These are phyloP conservation scores for Sula dactylatra DNA, from an alignment of 2,113 vertebrate genomes.

Conservation along the genomic window DNA sequence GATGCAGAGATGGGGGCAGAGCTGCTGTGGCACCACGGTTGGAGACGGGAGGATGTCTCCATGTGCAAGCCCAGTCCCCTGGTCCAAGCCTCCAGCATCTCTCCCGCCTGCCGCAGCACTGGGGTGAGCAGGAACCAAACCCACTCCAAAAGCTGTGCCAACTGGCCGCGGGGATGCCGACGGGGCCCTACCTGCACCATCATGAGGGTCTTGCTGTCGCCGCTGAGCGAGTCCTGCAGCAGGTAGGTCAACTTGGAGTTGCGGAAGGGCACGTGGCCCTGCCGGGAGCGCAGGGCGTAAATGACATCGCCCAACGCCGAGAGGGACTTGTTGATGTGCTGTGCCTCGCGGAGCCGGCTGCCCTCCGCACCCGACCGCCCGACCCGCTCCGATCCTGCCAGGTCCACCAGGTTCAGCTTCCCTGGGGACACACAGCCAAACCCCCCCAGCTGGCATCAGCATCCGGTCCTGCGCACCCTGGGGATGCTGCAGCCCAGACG, in stretches of 20 bases:
- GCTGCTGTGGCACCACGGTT: rapidly evolving
- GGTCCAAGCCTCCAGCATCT: not conserved
- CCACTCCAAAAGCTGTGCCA: rapidly evolving
- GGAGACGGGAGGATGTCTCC: not conserved
- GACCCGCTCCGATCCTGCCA: constrained; percentile 93
- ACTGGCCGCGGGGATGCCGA: rapidly evolving
- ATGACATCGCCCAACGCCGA: constrained; percentile 92
- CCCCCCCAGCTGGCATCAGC: rapidly evolving
- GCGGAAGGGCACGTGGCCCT: constrained; percentile 92
- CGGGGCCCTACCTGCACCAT: constrained; percentile 87
- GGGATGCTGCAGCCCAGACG: rapidly evolving
- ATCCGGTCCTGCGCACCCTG: rapidly evolving
- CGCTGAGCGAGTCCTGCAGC: constrained; percentile 92
- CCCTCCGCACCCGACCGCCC: constrained; percentile 91
- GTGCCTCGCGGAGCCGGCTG: constrained; percentile 88
- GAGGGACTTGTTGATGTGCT: constrained; percentile 97
- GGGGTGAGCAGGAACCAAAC: not conserved
- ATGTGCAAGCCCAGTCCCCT: rapidly evolving
- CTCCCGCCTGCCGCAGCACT: not conserved
- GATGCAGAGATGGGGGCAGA: not conserved
- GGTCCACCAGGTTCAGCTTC: constrained; percentile 94
- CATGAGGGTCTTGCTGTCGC: constrained; percentile 97
- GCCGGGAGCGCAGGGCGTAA: constrained; percentile 86
- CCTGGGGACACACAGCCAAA: constrained; percentile 65
- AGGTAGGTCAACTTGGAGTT: constrained; percentile 99